Base-by-base conservation (phyloP, 2,888 invertebrate genomes). In the Caenorhabditis wallacei region DNA sequence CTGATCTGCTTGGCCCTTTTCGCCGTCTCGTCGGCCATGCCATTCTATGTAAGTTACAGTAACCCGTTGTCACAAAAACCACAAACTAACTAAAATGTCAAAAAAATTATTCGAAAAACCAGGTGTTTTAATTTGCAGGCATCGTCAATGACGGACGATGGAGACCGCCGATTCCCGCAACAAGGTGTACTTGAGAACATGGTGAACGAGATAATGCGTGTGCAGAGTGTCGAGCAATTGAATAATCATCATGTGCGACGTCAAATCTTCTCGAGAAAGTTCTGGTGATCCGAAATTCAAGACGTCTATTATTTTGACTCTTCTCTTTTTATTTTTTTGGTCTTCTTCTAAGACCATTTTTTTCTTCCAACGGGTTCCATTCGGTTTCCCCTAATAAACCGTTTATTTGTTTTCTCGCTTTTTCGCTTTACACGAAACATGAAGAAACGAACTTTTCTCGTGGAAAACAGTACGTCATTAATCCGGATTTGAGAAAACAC, bases 1-100 rank as follows among this genome's bases (percentile, higher is more conserved):
- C 80, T 82, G 71, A 82, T 82, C 81, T 76, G 51, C 71, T 76
- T 82, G 76, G 81, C 76, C 71, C 70, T 82, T 22, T 56, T 82
- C n/a, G 51, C 76, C 66, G 64, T 59, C 59, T 61, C 72, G 10
- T 48, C 72, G 66, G 66, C 78, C 57, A 61, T 68, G 64, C 82
- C 82, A 20, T 82, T 82, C 40, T 82, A 82, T 63, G 82, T 82
- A 24, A 78, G 82, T 82, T 79, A 30, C 30, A 30, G 30, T 30
- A 30, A 30, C 30, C 8, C 8, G 4, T 18, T 3, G 2, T 18
- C 46, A 48, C 18, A 18, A 48, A 48, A 48, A 48, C n/a, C n/a
- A n/a, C 46, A 18, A 18, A 48, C 43, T 5, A 43, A 43, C 7
- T 10, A 40, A 40, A 40, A 13, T 61, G 18, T 61, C n/a, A 11